phyloP scores from a whole-genome alignment of 2,113 vertebrate genomes.

The Lophotis ruficrista region DNA sequence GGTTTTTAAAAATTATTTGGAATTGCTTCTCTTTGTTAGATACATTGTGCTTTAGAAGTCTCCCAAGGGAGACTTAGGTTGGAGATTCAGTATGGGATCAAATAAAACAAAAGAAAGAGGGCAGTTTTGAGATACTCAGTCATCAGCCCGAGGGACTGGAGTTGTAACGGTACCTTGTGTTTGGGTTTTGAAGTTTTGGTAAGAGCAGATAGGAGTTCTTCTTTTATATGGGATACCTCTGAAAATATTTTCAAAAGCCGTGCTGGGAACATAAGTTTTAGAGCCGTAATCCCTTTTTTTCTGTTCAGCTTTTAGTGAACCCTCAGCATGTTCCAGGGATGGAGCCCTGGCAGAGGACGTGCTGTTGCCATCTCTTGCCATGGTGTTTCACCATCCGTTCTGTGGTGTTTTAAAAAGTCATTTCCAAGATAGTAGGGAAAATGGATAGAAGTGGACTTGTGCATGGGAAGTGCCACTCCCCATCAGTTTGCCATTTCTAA shows the following conservation, averaged over 20 bases:
- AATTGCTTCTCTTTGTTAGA: neutral
- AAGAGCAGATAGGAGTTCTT: neutral
- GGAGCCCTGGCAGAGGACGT: neutral
- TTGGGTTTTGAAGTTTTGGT: neutral
- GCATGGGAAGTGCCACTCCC: neutral
- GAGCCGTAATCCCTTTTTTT: neutral
- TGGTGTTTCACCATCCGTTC: neutral
- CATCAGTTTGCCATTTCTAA: neutral
- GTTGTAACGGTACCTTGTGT: neutral
- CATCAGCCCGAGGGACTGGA: neutral
- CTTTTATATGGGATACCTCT: neutral
- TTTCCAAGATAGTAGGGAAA: neutral
- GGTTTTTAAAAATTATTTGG: neutral
- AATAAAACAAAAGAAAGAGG: neutral
- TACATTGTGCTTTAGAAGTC: neutral
- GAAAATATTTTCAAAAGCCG: neutral
- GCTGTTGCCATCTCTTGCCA: neutral
- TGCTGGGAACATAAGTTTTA: neutral
- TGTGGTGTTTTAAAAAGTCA: neutral
- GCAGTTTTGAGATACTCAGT: neutral
- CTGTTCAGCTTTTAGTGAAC: neutral
- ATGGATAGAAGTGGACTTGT: neutral
- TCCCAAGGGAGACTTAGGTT: neutral
- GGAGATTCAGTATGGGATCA: neutral
- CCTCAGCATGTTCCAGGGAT: neutral